Evolutionary conservation across 1,140 invertebrate genomes (phyloP).

Genomic region (Nephila pilipes): DNA sequence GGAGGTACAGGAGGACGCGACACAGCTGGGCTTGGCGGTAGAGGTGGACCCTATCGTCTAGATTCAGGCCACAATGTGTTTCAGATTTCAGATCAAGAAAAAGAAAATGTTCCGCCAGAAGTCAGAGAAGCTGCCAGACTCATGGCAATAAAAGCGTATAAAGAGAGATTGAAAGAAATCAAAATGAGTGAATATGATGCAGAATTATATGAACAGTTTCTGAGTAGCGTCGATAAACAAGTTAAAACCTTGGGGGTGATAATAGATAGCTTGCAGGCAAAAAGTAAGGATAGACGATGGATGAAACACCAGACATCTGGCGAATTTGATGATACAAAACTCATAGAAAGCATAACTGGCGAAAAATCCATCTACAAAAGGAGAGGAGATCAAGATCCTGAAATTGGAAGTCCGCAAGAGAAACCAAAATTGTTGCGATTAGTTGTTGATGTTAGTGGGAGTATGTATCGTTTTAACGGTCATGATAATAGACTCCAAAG

Average conservation of each 20-base stretch:
- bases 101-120: constrained; percentile 89
- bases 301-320: constrained; percentile 94
- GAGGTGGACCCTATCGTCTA: constrained; percentile 94
- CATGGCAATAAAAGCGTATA: constrained; percentile 95
- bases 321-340: constrained; percentile 96
- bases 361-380: constrained; percentile 95
- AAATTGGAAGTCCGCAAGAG: constrained; percentile 84
- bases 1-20: constrained; percentile 94
- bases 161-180: constrained; percentile 93
- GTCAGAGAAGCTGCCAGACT: constrained; percentile 86
- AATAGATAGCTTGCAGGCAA: constrained; percentile 86
- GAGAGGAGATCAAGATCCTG: constrained; percentile 87
- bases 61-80: constrained; percentile 96
- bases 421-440: constrained; percentile 95
- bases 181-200: constrained; percentile 97
- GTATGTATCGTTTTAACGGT: constrained; percentile 97
- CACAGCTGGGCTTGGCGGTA: constrained; percentile 96
- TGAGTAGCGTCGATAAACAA: constrained; percentile 79
- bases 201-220: constrained; percentile 90
- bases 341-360: constrained; percentile 96
- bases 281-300: constrained; percentile 97
- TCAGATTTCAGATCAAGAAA: constrained; percentile 94
- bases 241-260: constrained; percentile 85
- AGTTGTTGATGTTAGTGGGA: constrained; percentile 95
- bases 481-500: constrained; percentile 95